These are phyloP conservation scores for Heteropelma amictum DNA, from an alignment of 2,888 invertebrate species.

Conservation along the genomic window DNA sequence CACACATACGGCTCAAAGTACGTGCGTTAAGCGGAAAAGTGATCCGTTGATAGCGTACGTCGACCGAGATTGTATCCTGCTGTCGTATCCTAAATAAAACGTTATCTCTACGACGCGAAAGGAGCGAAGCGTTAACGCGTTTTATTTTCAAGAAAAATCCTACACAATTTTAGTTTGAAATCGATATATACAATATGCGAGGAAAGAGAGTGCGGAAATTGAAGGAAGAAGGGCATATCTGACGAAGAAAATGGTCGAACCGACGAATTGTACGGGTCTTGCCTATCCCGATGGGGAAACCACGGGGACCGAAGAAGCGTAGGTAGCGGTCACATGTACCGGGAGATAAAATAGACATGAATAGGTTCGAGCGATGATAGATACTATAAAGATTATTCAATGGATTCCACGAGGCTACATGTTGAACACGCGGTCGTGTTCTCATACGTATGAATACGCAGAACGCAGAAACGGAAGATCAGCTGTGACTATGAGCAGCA, in stretches of 20 bases:
- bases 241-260: neutral
- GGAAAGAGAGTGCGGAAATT: no score
- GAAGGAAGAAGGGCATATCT: no score
- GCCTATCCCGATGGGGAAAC: no score
- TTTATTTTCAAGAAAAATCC: neutral
- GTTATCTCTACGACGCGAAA: neutral
- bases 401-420: constrained; percentile 7
- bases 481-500: neutral
- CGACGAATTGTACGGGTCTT: no score
- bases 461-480: neutral
- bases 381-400: constrained; percentile 32
- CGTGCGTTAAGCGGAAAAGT: neutral
- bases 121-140: neutral
- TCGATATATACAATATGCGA: no score
- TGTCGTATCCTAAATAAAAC: neutral
- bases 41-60: neutral
- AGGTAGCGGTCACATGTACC: constrained; percentile 29
- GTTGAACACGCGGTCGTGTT: neutral
- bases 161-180: no score
- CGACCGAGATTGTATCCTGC: no score
- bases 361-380: constrained; percentile 29
- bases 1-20: no score
- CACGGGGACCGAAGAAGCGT: no score
- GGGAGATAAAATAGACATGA: constrained; percentile 22
- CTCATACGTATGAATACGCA: neutral